Evolutionary conservation across 1,140 invertebrate species (phyloP), one percentile per base, ranked within the genome.

Genomic region (Mya arenaria): DNA sequence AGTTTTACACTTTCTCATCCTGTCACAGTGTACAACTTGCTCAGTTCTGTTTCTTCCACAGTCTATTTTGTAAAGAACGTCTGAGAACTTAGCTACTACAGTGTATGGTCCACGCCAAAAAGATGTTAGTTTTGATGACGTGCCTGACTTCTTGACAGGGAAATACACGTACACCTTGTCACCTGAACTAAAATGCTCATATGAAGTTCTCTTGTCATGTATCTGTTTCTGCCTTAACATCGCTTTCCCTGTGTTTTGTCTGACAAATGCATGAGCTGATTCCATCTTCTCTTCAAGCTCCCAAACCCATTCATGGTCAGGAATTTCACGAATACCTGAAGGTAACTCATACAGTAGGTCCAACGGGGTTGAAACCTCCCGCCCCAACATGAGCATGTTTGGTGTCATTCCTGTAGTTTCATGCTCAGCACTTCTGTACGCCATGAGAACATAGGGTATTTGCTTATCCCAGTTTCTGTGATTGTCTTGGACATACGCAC

Each of bases 341-440:
- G 65, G 55, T 8, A 41, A 36, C 62, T 60, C 71, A 60, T 63
- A 65, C 25, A 71, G 25, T 3, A 78, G 0, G 36, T 85, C 78
- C 25, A 82, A n/a, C 19, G 83, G 83, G 36, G 52, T 19, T 41
- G 13, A 15, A 10, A 41, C 44, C 66, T 84, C 83, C 17, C 83
- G 39, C 17, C 83, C 78, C 23, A 82, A 60, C 83, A 84, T 82
- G 17, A 82, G 25, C 2, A 48, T 19, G 41, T 82, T 85, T 28
- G 83, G 77, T 6, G 83, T 28, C 39, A 63, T 28, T 10, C 52
- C 55, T 0, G 63, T 85, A n/a, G 34, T 68, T 37, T 73, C 63
- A 37, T 69, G 71, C 13, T 23, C 23, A 36, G 78, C 28, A 1
- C 62, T 17, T 58, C 79, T n/a, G n/a, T n/a, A n/a, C n/a, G n/a